Conservation (phyloP, 35 echinoderm and acorn worm species). For the Amphiura filiformis region DNA sequence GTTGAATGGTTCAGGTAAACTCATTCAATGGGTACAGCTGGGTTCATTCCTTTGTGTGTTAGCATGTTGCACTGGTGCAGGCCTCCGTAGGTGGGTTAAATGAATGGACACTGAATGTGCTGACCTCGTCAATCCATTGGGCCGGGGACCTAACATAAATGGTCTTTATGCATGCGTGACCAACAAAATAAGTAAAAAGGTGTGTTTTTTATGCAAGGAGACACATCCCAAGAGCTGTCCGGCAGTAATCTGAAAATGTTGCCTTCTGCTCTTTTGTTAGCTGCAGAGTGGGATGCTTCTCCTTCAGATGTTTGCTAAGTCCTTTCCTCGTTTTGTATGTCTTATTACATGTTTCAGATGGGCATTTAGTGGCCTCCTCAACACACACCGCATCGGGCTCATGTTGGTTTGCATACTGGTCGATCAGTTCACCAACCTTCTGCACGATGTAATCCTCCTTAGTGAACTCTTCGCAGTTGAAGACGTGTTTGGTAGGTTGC, state of each 20-base stretch:
- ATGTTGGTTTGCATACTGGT: constrained; percentile 13
- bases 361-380: constrained; percentile 8
- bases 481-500: constrained; percentile 14
- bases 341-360: not conserved
- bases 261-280: not conserved
- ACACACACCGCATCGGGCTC: not conserved
- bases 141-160: too few species aligned
- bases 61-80: too few species aligned
- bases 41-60: too few species aligned
- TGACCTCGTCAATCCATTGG: too few species aligned
- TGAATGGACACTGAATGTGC: too few species aligned
- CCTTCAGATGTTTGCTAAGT: constrained; percentile 6
- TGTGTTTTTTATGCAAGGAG: constrained; percentile 25
- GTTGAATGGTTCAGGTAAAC: too few species aligned
- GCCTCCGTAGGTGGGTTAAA: too few species aligned
- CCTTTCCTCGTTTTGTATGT: constrained; percentile 11
- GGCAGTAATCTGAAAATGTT: constrained; percentile 31
- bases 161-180: too few species aligned
- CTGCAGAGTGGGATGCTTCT: constrained; percentile 3
- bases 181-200: too few species aligned
- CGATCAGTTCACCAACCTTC: not conserved
- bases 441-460: not conserved
- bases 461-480: not conserved
- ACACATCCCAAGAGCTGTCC: constrained; percentile 38
- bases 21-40: too few species aligned